A percentile compares a stretch with the other conserved stretches of the same genome.
phyloP scores from a whole-genome alignment of 1,140 invertebrate genomes.

The Pteromalus puparum region DNA sequence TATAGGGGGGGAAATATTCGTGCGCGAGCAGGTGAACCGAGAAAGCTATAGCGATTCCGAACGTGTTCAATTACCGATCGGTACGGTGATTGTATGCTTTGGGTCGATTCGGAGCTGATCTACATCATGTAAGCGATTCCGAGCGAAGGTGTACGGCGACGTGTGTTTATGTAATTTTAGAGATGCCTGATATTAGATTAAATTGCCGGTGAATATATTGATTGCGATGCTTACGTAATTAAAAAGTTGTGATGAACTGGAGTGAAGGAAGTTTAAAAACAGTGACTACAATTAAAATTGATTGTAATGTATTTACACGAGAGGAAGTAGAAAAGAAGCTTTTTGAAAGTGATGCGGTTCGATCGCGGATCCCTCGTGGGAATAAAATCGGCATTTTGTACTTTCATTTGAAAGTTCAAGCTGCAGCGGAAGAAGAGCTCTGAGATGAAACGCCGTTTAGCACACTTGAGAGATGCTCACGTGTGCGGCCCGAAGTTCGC shows the following conservation, averaged over 20 bases:
- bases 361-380: background rate
- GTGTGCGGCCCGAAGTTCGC: background rate
- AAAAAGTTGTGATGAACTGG: no score
- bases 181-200: background rate
- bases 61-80: slow-evolving; percentile 7
- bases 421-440: background rate
- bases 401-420: slow-evolving; percentile 40
- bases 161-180: background rate
- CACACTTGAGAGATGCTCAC: slow-evolving; percentile 15
- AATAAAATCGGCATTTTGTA: background rate
- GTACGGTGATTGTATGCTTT: background rate
- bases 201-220: no score
- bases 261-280: no score
- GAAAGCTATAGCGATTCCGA: background rate
- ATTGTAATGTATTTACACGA: no score
- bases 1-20: background rate
- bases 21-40: background rate
- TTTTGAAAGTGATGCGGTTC: background rate
- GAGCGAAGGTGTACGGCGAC: no score
- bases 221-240: no score
- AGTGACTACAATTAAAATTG: no score
- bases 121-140: background rate
- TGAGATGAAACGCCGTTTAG: background rate
- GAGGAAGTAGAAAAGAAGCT: background rate
- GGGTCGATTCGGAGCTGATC: background rate